Base-by-base conservation (phyloP, 2,888 invertebrate genomes). In the Augiades crinisus region DNA sequence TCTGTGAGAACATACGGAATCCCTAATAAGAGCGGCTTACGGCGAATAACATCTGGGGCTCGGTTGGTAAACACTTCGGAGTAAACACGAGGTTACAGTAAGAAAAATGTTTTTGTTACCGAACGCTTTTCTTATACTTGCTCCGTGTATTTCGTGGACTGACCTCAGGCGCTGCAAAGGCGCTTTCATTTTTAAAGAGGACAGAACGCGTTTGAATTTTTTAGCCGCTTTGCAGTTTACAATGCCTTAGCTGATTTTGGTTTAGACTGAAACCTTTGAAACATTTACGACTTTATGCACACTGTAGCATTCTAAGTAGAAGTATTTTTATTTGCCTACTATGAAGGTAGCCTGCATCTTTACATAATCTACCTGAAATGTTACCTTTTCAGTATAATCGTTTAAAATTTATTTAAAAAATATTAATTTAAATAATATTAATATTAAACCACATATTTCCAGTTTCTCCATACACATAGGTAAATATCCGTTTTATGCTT, bases 11-110 rank as follows among this genome's bases (percentile, higher is more conserved):
- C 81, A 80, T 66, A 81, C 78, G 74, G 83, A 83, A 85, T 84
- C 81, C 80, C 75, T 88, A 87, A 87, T 87, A 88, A 85, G 85
- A 78, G 74, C 72, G 78, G 86, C 83, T 88, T 87, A 87, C 75
- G 70, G 75, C 80, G 81, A 78, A 85, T 82, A 86, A 84, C 88
- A 88, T 86, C 87, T 88, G 88, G 76, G 87, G 61, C 75, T 73
- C 79, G 77, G 77, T 76, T 72, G 77, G 80, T 83, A 88, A 88
- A 87, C 85, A 87, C 75, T 83, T 78, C 76, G 64, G 69, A 70
- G 85, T 80, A 85, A 86, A 86, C 82, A 87, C 74, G 73, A 70
- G 75, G 78, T 75, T 73, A 75, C 69, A 72, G 72, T 70, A 79
- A 84, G 85, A 82, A 84, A 86, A 83, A 83, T 84, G 80, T 77